Evolutionary conservation across 2,797 vertebrate species (phyloP).

Genomic region (Oryzias sinensis): DNA sequence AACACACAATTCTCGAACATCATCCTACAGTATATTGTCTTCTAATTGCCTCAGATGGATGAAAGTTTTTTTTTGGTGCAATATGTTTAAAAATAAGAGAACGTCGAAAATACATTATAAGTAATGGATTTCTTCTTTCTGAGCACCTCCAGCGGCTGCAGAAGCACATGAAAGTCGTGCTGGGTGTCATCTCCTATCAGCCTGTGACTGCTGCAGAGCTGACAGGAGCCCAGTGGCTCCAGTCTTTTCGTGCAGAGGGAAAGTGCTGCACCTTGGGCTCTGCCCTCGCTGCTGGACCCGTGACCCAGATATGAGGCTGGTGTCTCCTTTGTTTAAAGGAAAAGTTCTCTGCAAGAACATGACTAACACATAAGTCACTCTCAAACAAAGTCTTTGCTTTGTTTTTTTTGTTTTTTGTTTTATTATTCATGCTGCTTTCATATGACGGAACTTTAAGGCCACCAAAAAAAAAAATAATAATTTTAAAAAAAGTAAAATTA

Average conservation of each 20-base stretch:
- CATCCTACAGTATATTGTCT: too few species aligned
- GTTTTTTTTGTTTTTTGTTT: too few species aligned
- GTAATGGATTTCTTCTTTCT: too few species aligned
- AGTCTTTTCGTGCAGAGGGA: constrained; percentile 39
- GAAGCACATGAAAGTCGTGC: constrained; percentile 9
- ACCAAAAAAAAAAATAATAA: too few species aligned
- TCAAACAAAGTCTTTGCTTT: constrained; percentile 1
- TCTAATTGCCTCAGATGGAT: too few species aligned
- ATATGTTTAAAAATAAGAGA: not conserved
- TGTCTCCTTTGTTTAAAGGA: constrained; percentile 28
- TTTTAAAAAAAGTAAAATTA: too few species aligned
- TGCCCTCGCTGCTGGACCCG: constrained; percentile 25
- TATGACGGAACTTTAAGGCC: too few species aligned
- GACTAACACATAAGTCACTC: constrained; percentile 38
- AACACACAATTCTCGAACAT: too few species aligned
- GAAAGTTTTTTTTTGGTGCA: not conserved
- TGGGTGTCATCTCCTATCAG: constrained; percentile 26
- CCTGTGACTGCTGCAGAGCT: constrained; percentile 17
- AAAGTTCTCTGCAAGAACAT: constrained; percentile 17
- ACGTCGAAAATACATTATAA: too few species aligned
- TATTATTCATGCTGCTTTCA: not conserved
- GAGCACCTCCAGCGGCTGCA: constrained; percentile 1
- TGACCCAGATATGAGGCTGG: constrained; percentile 30
- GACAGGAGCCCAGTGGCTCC: constrained; percentile 29
- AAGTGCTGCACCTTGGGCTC: constrained; percentile 34